Evolutionary conservation across 1,140 invertebrate genomes (phyloP).

Genomic region (Drosophila ambigua): DNA sequence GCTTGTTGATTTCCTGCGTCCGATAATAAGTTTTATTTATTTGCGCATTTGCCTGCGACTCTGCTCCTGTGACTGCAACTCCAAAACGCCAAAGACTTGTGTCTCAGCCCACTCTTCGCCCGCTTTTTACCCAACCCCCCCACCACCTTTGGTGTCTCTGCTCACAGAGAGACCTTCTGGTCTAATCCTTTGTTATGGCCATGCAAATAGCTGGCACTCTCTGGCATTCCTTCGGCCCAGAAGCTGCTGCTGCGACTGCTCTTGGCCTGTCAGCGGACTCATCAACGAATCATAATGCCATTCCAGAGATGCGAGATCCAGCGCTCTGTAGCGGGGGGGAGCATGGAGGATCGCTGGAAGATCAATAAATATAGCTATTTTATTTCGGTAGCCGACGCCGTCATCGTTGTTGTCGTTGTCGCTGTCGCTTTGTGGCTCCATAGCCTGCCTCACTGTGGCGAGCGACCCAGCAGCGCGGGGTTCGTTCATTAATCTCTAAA

Average conservation of each 20-base stretch:
- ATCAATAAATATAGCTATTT: constrained; percentile 76
- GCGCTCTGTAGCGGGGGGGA: neutral
- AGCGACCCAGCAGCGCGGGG: no score
- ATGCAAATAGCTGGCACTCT: constrained; percentile 22
- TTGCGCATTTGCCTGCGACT: constrained; percentile 34
- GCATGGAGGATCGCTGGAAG: constrained; percentile 6
- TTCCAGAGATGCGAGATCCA: constrained; percentile 26
- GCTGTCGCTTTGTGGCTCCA: constrained; percentile 47
- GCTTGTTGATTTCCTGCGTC: constrained; percentile 51
- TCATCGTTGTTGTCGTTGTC: constrained; percentile 52
- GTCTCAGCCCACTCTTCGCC: no score
- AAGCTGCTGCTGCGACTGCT: constrained; percentile 15
- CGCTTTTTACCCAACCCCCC: no score
- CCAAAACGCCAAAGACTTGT: neutral
- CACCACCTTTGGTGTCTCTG: no score
- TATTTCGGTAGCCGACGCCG: constrained; percentile 73
- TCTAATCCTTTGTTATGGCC: constrained; percentile 64
- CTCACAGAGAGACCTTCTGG: no score
- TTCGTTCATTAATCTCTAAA: constrained; percentile 79
- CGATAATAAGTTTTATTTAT: constrained; percentile 74
- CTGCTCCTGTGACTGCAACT: constrained; percentile 6
- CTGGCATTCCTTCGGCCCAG: constrained; percentile 3
- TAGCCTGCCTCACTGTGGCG: no score
- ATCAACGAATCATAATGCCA: constrained; percentile 63
- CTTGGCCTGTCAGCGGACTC: constrained; percentile 47